Conservation (phyloP, 2,797 vertebrate species). For the Takifugu rubripes region DNA sequence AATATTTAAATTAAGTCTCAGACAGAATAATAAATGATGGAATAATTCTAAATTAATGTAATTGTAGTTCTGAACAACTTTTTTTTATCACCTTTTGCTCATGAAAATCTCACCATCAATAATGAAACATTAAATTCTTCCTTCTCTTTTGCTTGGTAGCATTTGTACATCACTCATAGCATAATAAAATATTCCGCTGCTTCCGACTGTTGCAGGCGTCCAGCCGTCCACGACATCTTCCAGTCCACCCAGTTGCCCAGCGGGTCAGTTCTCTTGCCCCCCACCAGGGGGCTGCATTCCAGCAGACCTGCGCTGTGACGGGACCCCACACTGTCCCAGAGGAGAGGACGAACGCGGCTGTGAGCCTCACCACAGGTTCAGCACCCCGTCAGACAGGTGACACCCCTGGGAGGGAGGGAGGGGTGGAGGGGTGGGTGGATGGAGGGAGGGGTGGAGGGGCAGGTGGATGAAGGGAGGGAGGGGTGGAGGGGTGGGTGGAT, state of each 20-base stretch:
- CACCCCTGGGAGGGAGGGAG: no score
- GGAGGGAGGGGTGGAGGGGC: no score
- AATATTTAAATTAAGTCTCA: no score
- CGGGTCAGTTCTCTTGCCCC: constrained; percentile 77
- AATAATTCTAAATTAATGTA: no score
- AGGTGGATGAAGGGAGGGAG: no score
- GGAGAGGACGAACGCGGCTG: constrained; percentile 81
- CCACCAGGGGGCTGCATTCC: constrained; percentile 75
- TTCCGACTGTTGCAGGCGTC: constrained; percentile 49
- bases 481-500: no score
- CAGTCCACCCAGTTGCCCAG: constrained; percentile 62
- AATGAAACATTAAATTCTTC: not conserved
- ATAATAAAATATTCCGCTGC: not conserved
- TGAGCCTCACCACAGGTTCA: constrained; percentile 17
- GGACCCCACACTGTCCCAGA: constrained; percentile 74
- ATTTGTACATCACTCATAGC: not conserved
- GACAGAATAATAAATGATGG: no score
- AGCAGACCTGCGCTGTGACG: constrained; percentile 69
- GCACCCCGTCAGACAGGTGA: constrained; percentile 61
- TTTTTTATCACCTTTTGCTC: no score
- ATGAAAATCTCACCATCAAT: not conserved
- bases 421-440: no score
- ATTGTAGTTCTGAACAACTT: accelerated
- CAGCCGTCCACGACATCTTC: constrained; percentile 49
- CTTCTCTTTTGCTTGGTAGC: not conserved